phyloP scores from a whole-genome alignment of 1,140 invertebrate genomes.

The Frieseomelitta varia region DNA sequence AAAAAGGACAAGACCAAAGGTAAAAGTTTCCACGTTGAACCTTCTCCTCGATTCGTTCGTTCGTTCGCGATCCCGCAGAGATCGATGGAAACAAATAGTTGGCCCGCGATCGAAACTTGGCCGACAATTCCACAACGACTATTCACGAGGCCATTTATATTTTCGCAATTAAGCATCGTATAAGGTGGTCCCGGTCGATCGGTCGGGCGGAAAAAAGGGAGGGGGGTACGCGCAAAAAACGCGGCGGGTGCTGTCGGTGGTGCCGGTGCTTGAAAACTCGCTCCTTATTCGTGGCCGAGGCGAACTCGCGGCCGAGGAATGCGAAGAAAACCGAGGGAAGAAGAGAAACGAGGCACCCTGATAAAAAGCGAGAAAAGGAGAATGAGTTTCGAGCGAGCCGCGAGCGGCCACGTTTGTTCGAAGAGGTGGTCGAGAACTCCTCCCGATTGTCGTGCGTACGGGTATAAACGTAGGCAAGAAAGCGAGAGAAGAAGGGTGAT shows the following conservation, averaged over 20 bases:
- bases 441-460: slow-evolving; percentile 68
- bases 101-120: too few relatives aligned
- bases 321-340: slow-evolving; percentile 43
- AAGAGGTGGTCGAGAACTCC: slow-evolving; percentile 51
- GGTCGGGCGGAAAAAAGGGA: neutral
- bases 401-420: slow-evolving; percentile 58
- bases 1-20: neutral
- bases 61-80: neutral
- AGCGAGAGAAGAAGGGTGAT: slow-evolving; percentile 81
- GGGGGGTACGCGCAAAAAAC: neutral
- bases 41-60: neutral
- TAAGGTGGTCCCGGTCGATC: slow-evolving; percentile 6
- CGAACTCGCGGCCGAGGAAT: slow-evolving; percentile 17
- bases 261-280: slow-evolving; percentile 43
- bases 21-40: neutral
- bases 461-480: slow-evolving; percentile 70
- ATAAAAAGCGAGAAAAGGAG: slow-evolving; percentile 59
- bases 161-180: slow-evolving; percentile 44
- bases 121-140: slow-evolving; percentile 16
- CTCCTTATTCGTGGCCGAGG: slow-evolving; percentile 47
- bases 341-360: neutral
- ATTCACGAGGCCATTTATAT: slow-evolving; percentile 28
- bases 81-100: neutral
- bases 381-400: slow-evolving; percentile 62
- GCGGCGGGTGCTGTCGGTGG: neutral